Percentiles rank a stretch among this genome's conserved stretches.
Conservation (phyloP, 2,113 vertebrate genomes). For the Aptenodytes forsteri region DNA sequence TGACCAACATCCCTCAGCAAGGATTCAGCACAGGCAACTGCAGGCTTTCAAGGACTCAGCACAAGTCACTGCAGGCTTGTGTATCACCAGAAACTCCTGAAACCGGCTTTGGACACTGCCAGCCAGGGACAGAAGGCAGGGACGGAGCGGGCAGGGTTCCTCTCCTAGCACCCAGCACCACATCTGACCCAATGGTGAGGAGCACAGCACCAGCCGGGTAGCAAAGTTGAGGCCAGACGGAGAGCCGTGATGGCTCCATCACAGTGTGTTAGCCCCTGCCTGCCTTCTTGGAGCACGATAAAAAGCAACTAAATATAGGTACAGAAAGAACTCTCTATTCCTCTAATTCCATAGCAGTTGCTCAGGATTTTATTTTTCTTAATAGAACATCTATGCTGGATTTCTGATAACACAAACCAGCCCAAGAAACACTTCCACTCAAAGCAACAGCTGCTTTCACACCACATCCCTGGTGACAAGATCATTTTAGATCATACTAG, state of each 20-base stretch:
- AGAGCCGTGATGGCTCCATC: fast-evolving
- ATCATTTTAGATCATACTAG: not conserved
- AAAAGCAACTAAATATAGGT: not conserved
- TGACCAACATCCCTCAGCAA: fast-evolving
- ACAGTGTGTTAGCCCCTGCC: not conserved
- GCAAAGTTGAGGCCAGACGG: not conserved
- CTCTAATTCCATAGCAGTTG: too few relatives aligned
- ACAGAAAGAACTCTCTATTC: not conserved
- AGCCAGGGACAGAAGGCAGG: not conserved
- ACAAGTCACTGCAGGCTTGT: not conserved
- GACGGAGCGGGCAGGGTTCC: not conserved
- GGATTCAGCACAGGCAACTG: not conserved
- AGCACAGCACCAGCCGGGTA: not conserved
- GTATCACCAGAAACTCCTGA: not conserved
- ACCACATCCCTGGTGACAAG: not conserved
- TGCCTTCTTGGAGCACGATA: fast-evolving
- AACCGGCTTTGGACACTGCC: fast-evolving
- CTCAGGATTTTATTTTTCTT: not conserved
- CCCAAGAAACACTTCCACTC: not conserved
- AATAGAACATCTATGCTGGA: not conserved
- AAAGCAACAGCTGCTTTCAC: not conserved
- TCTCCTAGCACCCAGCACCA: not conserved
- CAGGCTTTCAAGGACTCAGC: not conserved
- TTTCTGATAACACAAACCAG: not conserved
- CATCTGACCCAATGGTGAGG: fast-evolving